These are phyloP conservation scores for Scolopax mira DNA, from an alignment of 2,113 vertebrate species.

Conservation along the genomic window DNA sequence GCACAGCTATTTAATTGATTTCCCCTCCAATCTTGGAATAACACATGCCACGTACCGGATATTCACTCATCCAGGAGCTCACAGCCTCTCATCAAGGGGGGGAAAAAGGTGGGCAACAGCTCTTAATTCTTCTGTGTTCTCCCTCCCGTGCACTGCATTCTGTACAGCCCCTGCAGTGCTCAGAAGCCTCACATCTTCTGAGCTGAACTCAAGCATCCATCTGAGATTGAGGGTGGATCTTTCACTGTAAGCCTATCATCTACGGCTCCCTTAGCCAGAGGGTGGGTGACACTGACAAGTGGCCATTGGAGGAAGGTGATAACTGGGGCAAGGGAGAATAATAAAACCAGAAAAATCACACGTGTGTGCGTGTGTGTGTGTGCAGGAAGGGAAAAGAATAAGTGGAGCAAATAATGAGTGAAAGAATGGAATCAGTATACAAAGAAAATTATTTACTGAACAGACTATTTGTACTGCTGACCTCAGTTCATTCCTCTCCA, in stretches of 20 bases:
- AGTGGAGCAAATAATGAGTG: constrained; percentile 50
- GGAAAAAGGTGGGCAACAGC: background rate
- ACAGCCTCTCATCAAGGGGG: background rate
- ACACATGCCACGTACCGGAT: background rate
- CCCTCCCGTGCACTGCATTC: background rate
- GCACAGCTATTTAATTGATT: background rate
- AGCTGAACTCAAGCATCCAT: background rate
- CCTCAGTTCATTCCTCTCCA: constrained; percentile 36
- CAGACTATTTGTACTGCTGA: background rate
- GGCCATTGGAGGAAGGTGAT: background rate
- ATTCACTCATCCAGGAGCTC: constrained; percentile 5
- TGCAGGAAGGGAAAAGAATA: constrained; percentile 30
- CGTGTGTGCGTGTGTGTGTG: background rate
- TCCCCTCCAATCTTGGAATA: background rate
- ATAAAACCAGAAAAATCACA: background rate
- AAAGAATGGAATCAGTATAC: constrained; percentile 36
- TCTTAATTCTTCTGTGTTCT: background rate
- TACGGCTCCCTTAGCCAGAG: background rate
- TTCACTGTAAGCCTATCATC: background rate
- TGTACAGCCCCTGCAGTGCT: constrained; percentile 25
- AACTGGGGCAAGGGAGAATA: background rate
- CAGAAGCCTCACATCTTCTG: background rate
- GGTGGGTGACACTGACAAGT: background rate
- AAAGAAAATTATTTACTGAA: constrained; percentile 47
- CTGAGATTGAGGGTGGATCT: background rate